Conservation (phyloP, 2,113 vertebrate species). For the Tetrax tetrax region DNA sequence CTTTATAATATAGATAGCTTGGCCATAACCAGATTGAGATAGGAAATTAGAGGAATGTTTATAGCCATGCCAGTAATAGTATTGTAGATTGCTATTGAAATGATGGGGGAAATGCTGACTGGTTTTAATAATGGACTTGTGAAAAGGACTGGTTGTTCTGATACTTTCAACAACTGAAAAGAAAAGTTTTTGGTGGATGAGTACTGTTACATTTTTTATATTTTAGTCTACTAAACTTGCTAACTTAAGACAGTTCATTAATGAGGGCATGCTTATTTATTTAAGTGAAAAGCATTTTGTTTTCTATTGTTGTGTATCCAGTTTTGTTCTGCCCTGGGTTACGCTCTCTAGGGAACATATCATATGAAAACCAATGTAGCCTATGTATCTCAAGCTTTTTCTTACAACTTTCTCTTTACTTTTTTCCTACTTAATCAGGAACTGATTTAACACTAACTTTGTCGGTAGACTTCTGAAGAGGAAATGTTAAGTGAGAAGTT, state of each 20-base stretch:
- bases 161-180: not conserved
- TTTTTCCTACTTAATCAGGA: not conserved
- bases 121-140: not conserved
- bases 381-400: not conserved
- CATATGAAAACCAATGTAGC: not conserved
- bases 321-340: not conserved
- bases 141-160: not conserved
- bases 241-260: not conserved
- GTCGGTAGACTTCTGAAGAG: not conserved
- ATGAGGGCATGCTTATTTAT: not conserved
- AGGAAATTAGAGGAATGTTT: not conserved
- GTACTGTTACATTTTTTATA: not conserved
- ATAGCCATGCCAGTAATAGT: not conserved
- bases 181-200: not conserved
- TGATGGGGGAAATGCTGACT: not conserved
- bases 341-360: not conserved
- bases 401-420: not conserved
- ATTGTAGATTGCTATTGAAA: not conserved
- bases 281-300: not conserved
- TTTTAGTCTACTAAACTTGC: not conserved
- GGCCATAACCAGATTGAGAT: not conserved
- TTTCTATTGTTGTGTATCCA: not conserved
- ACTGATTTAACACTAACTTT: not conserved
- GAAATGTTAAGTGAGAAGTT: not conserved
- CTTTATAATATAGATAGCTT: not conserved